Evolutionary conservation across 2,113 vertebrate genomes (phyloP), one percentile per base, ranked within the genome.

Genomic region (Isichthys henryi): DNA sequence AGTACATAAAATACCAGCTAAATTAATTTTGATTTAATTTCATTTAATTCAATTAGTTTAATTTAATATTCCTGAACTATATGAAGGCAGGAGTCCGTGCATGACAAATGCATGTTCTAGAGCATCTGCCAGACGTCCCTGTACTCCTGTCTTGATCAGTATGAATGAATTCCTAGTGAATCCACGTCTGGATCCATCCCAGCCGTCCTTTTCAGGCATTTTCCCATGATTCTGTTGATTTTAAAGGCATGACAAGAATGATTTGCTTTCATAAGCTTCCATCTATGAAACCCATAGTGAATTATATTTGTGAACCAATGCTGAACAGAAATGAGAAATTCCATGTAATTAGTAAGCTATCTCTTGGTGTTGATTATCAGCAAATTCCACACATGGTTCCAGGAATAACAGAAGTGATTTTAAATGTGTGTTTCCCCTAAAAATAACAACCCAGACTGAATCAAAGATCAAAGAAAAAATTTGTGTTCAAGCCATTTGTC

Each of bases 371-470:
- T 46, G 85, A 92, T 92, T 93, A 94, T 95, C 93, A 92, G 91
- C 95, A 93, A 90, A 92, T 96, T 95, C 93, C 91, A 91, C 86
- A 90, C 91, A 90, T 92, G 92, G 92, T 89, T 91, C 91, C 91
- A 91, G 91, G 93, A 93, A 91, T 80, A 77, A 80, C 88, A 49
- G 46, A 92, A 90, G 90, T 92, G 92, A 93, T 94, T 93, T 94
- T 95, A 95, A 94, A 91, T 91, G 91, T 94, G 94, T 94, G 93
- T 92, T 92, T 94, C 91, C 90, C 91, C 90, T 93, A 91, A 93
- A 92, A 93, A 92, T 84, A 88, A 88, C 88, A 88, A 85, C 58
- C 48, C 17, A 84, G 82, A 92, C 90, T 92, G 90, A 92, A 92
- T 93, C 90, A 91, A 56, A 21, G 90, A 91, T 90, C 92, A 91